Conservation (phyloP, 2,113 vertebrate species). For the Saguinus imperator region DNA sequence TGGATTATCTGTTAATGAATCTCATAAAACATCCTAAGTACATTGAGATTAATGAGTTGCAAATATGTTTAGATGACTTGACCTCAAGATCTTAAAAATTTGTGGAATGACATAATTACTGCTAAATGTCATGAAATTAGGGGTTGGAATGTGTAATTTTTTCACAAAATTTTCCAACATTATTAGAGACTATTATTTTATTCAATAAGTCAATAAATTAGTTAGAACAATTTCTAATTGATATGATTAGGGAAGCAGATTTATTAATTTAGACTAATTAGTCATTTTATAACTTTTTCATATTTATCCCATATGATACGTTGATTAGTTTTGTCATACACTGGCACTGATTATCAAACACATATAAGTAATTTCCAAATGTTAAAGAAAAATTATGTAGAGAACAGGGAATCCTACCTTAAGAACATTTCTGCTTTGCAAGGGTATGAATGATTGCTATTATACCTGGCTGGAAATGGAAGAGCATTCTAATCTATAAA, state of each 20-base stretch:
- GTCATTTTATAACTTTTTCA: not conserved
- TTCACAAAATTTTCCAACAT: not conserved
- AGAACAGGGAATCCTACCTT: not conserved
- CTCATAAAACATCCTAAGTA: not conserved
- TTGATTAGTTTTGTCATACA: not conserved
- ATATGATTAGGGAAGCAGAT: not conserved
- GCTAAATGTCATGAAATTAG: not conserved
- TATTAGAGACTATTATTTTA: not conserved
- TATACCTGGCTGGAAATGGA: not conserved
- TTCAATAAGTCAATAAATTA: not conserved
- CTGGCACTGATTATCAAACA: not conserved
- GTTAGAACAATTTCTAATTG: not conserved
- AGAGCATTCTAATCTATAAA: not conserved
- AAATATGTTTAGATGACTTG: not conserved
- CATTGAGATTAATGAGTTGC: not conserved
- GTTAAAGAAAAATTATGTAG: not conserved
- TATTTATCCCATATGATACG: not conserved
- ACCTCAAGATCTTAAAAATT: not conserved
- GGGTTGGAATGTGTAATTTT: not conserved
- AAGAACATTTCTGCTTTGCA: not conserved
- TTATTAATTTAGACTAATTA: not conserved
- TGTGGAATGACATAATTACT: not conserved
- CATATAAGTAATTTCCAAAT: not conserved
- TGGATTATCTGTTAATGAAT: not conserved
- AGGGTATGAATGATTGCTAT: not conserved